Base-by-base conservation (phyloP, 2,113 vertebrate species). In the Neolamprologus ventralis region DNA sequence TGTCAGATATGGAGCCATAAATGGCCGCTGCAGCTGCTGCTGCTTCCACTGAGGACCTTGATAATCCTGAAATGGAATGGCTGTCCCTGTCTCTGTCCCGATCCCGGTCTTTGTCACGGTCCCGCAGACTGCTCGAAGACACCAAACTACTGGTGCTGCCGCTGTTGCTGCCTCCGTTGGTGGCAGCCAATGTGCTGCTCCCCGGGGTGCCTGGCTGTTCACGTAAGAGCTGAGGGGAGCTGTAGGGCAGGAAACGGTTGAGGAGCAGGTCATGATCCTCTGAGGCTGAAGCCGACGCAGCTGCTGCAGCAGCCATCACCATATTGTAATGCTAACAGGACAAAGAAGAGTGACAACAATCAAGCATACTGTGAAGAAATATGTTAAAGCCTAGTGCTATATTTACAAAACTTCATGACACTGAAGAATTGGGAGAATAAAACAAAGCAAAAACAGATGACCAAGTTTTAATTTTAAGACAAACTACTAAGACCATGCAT, bases 71-170 rank as follows among this genome's bases (percentile, higher is more conserved):
- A 94, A 98, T 97, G 78, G 96, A 73, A 83, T 99, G 98, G 93
- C 88, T 97, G 94, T 99, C 98, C 85, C 98, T 94, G 81, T 95
- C 94, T 16, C 94, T 84, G 60, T 94, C 94, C 8, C 93, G 47
- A 53, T 94, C 93, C 58, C 90, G 94, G 93, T 99, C 98, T 90
- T 98, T 95, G 81, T 99, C 98, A 49, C 91, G 96, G 91, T 99
- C 98, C 84, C 98, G 94, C 75, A 99, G 96, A 93, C 98, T 98
- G 97, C 97, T 97, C 91, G 98, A 99, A 79, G 98, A 99, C 47
- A 99, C 97, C 47, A 99, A 97, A 93, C 98, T 98, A 95, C 98
- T 98, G 96, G 97, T 99, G 95, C 98, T 99, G 92, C 98, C 97
- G 2, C 98, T 98, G 92, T 96, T 99, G 96, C 98, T 96, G 81